Percentiles rank a stretch among this genome's conserved stretches.
Conservation (phyloP, 2,797 vertebrate species). For the Chaetophractus vellerosus region DNA sequence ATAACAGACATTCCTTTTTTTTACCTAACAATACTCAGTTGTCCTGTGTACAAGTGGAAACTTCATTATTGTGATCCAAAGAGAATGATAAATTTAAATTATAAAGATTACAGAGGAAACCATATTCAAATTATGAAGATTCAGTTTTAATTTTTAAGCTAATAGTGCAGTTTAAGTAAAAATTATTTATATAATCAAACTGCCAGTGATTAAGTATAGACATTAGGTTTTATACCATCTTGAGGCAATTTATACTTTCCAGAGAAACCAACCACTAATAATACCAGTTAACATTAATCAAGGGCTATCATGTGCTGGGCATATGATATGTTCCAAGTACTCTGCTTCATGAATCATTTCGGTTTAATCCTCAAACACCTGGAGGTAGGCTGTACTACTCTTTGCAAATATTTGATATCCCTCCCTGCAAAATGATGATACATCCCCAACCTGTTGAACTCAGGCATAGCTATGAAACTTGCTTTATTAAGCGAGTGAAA, state of each 20-base stretch:
- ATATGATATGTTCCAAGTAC: neutral
- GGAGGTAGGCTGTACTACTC: neutral
- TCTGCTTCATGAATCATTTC: neutral
- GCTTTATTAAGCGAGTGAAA: neutral
- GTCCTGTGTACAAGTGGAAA: neutral
- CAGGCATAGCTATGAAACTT: neutral
- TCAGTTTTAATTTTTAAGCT: slow-evolving; percentile 42
- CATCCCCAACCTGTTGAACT: neutral
- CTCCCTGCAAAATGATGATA: neutral
- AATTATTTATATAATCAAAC: neutral
- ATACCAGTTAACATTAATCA: neutral
- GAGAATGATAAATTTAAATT: slow-evolving; percentile 17
- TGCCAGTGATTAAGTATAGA: neutral
- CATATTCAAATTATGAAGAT: neutral
- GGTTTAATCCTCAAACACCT: neutral
- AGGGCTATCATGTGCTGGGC: neutral
- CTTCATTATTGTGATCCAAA: neutral
- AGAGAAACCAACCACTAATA: neutral
- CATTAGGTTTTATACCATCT: neutral
- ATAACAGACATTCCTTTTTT: no score
- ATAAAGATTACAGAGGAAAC: slow-evolving; percentile 19
- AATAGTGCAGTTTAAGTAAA: slow-evolving; percentile 24
- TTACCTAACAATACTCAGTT: no score
- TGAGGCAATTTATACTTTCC: neutral
- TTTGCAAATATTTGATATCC: neutral